These are phyloP conservation scores for Leuctra nigra DNA, from an alignment of 2,888 invertebrate species.

Conservation along the genomic window DNA sequence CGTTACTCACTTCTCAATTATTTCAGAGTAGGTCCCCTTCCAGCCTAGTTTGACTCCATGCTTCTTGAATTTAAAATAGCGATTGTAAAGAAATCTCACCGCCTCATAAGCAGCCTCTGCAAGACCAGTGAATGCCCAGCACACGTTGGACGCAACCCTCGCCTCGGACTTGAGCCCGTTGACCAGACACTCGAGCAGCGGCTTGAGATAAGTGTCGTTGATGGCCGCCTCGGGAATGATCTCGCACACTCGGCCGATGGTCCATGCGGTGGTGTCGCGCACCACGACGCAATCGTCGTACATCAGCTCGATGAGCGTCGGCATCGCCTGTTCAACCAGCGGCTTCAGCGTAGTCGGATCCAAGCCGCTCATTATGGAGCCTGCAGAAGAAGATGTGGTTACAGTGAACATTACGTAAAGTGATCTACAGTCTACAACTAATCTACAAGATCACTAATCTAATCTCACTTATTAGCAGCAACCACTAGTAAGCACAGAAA, in stretches of 20 bases:
- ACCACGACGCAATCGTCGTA: conserved; percentile 92
- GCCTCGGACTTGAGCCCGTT: conserved; percentile 86
- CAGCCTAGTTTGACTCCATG: too few relatives aligned
- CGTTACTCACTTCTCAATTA: too few relatives aligned
- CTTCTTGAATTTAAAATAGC: too few relatives aligned
- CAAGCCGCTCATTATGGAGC: conserved; percentile 81
- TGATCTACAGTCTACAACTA: too few relatives aligned
- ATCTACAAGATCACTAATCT: background rate
- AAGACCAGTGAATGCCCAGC: conserved; percentile 97
- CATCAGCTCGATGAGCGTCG: conserved; percentile 90
- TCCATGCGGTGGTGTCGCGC: conserved; percentile 97
- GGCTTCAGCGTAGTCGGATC: conserved; percentile 82
- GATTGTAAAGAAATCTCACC: too few relatives aligned
- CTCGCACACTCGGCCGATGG: conserved; percentile 96
- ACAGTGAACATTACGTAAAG: too few relatives aligned
- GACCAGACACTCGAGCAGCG: conserved; percentile 71
- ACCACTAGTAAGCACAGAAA: background rate
- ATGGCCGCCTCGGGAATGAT: conserved; percentile 93
- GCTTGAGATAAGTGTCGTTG: conserved; percentile 75
- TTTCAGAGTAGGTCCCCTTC: too few relatives aligned
- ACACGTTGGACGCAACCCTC: conserved; percentile 95
- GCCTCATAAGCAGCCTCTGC: conserved; percentile 93
- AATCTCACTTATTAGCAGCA: too few relatives aligned
- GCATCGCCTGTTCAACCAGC: conserved; percentile 94
- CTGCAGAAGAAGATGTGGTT: conserved; percentile 35